phyloP scores from a whole-genome alignment of 2,113 vertebrate species.

The Protomyctophum bolini region DNA sequence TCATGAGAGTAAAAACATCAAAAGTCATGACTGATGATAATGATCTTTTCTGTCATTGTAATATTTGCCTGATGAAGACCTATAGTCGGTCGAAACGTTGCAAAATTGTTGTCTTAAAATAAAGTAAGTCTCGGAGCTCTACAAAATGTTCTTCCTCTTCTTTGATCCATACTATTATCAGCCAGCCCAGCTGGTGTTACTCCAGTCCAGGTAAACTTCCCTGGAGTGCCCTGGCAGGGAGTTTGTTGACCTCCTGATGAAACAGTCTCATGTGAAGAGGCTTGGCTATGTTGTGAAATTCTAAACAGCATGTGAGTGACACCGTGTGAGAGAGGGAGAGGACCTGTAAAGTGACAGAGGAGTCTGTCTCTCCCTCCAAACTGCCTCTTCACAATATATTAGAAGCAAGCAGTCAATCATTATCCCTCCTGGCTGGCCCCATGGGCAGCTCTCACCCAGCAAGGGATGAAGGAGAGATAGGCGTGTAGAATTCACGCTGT shows the following conservation, averaged over 20 bases:
- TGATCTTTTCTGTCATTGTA: too few species aligned
- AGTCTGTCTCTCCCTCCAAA: constrained; percentile 29
- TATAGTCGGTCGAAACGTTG: too few species aligned
- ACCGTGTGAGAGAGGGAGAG: neutral
- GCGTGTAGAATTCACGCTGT: constrained; percentile 16
- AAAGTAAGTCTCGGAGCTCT: too few species aligned
- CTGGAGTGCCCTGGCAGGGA: constrained; percentile 12
- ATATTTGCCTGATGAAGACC: too few species aligned
- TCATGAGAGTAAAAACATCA: too few species aligned
- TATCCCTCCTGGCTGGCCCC: constrained; percentile 8
- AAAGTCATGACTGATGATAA: too few species aligned
- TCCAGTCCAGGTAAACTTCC: constrained; percentile 17
- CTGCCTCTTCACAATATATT: constrained; percentile 30
- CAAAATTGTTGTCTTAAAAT: too few species aligned
- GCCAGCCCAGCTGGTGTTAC: constrained; percentile 5
- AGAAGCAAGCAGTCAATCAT: constrained; percentile 49
- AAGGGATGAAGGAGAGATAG: constrained; percentile 26
- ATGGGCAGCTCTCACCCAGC: constrained; percentile 17
- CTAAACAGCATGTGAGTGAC: constrained; percentile 21
- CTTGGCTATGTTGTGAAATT: constrained; percentile 9
- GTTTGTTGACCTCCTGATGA: constrained; percentile 38
- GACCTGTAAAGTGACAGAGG: constrained; percentile 42
- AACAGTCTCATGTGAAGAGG: neutral
- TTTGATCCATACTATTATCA: neutral
- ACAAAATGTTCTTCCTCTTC: too few species aligned